These are phyloP conservation scores for Chelon labrosus DNA, from an alignment of 2,797 vertebrate species.

Conservation along the genomic window DNA sequence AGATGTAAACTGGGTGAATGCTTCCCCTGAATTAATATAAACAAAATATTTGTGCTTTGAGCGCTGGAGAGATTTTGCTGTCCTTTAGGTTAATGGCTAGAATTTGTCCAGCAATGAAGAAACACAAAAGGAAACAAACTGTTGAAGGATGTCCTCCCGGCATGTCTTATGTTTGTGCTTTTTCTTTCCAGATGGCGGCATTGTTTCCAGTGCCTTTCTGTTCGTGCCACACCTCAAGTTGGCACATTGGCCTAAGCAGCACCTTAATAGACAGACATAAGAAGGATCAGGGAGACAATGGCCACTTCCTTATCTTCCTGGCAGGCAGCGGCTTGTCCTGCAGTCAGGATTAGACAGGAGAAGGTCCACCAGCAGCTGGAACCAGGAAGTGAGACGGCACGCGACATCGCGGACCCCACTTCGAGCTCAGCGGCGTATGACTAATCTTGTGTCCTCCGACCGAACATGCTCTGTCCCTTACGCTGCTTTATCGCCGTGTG, in stretches of 20 bases:
- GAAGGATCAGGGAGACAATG: slow-evolving; percentile 67
- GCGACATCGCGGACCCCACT: slow-evolving; percentile 37
- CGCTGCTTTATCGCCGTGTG: slow-evolving; percentile 59
- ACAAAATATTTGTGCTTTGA: neutral
- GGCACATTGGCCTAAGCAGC: slow-evolving; percentile 35
- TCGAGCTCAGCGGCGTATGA: slow-evolving; percentile 61
- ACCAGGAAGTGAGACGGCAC: slow-evolving; percentile 67
- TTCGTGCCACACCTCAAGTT: slow-evolving; percentile 41
- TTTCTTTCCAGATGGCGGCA: slow-evolving; percentile 56
- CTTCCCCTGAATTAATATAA: slow-evolving; percentile 10
- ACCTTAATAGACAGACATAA: slow-evolving; percentile 41
- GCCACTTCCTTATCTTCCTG: slow-evolving; percentile 67
- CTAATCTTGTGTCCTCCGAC: slow-evolving; percentile 75
- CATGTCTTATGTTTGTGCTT: slow-evolving; percentile 21
- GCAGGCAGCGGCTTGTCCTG: slow-evolving; percentile 59
- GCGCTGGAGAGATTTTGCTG: neutral
- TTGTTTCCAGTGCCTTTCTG: slow-evolving; percentile 43
- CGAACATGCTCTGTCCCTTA: slow-evolving; percentile 48
- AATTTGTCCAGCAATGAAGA: neutral
- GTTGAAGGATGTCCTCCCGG: slow-evolving; percentile 1
- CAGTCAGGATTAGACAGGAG: slow-evolving; percentile 62
- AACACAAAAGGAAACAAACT: neutral
- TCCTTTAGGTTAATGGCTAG: neutral
- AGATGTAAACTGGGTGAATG: slow-evolving; percentile 7
- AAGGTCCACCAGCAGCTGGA: slow-evolving; percentile 65